phyloP scores from a whole-genome alignment of 2,888 invertebrate species.

The Nephrotoma appendiculata region DNA sequence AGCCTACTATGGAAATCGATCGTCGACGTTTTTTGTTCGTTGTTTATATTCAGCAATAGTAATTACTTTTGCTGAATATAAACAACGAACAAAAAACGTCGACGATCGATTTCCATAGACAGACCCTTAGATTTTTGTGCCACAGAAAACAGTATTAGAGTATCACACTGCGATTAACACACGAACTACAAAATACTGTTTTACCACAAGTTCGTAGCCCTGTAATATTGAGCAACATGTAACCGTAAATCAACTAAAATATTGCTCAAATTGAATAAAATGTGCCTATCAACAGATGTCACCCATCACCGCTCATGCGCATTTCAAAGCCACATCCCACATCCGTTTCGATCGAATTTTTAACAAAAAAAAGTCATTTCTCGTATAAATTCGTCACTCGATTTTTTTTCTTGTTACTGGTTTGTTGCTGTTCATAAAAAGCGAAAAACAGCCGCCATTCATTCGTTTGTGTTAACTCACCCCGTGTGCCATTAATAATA shows the following conservation, averaged over 20 bases:
- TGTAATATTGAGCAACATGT: neutral
- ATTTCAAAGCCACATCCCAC: slow-evolving; percentile 5
- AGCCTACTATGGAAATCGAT: too few species aligned
- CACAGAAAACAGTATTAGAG: too few species aligned
- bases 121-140: too few species aligned
- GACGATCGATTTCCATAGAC: too few species aligned
- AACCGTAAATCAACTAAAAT: neutral
- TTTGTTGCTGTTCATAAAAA: slow-evolving; percentile 3
- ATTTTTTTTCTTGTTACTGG: neutral
- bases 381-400: neutral
- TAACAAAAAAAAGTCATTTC: neutral
- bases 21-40: too few species aligned
- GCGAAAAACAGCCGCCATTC: slow-evolving; percentile 4
- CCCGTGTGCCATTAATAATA: slow-evolving; percentile 6
- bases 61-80: too few species aligned
- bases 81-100: too few species aligned
- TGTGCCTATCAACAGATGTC: neutral
- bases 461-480: slow-evolving; percentile 7
- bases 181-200: too few species aligned
- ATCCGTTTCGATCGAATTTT: neutral
- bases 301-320: neutral
- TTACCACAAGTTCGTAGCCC: neutral
- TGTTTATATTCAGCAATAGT: too few species aligned
- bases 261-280: neutral
- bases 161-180: too few species aligned